Percentiles rank a stretch among this genome's conserved stretches.
Conservation (phyloP, 2,113 vertebrate species). For the Ptyas mucosa region DNA sequence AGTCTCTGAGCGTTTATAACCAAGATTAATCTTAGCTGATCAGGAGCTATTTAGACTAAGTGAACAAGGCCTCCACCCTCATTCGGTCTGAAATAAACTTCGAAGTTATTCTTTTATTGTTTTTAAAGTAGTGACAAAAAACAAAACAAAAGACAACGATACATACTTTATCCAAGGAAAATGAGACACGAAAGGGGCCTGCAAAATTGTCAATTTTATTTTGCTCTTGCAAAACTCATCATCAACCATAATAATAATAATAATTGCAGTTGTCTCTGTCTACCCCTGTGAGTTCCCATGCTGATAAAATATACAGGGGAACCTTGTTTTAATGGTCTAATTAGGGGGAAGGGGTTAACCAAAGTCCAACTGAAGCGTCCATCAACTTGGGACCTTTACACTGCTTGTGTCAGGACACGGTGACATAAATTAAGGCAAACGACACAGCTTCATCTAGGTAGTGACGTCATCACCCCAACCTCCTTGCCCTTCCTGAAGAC, state of each 20-base stretch:
- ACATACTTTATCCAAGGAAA: not conserved
- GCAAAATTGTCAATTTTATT: not conserved
- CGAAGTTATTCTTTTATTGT: too few relatives aligned
- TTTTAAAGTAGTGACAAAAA: not conserved
- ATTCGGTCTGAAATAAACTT: not conserved
- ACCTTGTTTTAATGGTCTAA: not conserved
- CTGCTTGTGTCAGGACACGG: not conserved
- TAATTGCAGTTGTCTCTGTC: not conserved
- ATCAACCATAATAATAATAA: too few relatives aligned
- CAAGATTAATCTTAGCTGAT: not conserved
- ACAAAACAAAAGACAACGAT: not conserved
- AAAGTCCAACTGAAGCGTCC: not conserved
- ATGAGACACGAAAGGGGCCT: not conserved
- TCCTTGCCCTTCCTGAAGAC: not conserved
- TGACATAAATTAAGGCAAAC: not conserved
- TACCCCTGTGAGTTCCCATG: not conserved
- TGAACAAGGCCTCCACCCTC: not conserved
- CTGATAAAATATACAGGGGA: not conserved
- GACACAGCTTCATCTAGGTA: not conserved
- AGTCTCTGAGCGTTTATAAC: not conserved
- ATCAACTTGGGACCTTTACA: not conserved
- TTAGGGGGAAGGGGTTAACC: not conserved
- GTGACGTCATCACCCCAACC: not conserved
- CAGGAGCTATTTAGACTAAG: not conserved
- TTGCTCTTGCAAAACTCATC: not conserved